Conservation (phyloP, 2,113 vertebrate genomes). For the Mobula birostris region DNA sequence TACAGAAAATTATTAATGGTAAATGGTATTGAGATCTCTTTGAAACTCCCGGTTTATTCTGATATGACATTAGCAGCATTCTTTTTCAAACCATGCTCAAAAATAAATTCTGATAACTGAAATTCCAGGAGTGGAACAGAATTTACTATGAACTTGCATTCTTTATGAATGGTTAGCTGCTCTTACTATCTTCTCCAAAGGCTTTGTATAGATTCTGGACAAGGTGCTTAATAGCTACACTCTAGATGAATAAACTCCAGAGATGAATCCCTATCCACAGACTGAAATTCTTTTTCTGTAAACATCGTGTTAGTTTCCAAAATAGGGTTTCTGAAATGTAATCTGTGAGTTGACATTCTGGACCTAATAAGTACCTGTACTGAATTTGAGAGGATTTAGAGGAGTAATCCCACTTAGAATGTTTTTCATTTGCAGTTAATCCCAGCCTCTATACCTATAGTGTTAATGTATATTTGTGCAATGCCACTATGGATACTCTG, state of each 20-base stretch:
- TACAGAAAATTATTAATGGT: not conserved
- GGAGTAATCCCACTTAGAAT: not conserved
- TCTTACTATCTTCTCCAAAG: not conserved
- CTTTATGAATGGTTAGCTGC: not conserved
- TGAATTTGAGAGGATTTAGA: not conserved
- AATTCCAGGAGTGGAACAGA: not conserved
- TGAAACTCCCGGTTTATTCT: not conserved
- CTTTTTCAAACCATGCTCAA: not conserved
- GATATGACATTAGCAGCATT: not conserved
- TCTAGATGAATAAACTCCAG: not conserved
- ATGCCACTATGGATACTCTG: not conserved
- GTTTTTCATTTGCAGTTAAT: not conserved
- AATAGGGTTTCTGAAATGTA: not conserved
- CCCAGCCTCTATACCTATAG: not conserved
- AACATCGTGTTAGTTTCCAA: not conserved
- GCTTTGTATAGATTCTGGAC: not conserved
- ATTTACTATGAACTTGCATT: not conserved
- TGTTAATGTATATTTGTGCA: not conserved
- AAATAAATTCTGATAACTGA: conserved; percentile 6
- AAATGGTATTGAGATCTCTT: not conserved
- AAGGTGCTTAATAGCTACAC: not conserved
- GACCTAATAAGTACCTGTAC: not conserved
- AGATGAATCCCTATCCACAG: not conserved
- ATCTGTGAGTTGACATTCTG: not conserved
- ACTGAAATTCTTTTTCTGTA: not conserved